Base-by-base conservation (phyloP, 2,797 vertebrate species). In the Propithecus deckenii region DNA sequence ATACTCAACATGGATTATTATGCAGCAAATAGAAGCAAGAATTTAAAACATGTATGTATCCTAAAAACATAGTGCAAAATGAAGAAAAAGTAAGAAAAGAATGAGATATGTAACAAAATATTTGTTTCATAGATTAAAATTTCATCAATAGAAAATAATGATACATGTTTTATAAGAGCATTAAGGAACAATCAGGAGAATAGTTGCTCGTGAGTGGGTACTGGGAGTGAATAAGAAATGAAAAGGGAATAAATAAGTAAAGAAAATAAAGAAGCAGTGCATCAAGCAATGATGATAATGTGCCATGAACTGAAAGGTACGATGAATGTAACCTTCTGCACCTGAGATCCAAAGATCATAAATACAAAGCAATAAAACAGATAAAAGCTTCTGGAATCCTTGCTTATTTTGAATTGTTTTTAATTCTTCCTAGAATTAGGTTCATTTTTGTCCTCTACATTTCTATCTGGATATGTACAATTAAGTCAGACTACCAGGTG, bases 401-500 rank as follows among this genome's bases (percentile, higher is more conserved):
- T 87, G 59, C 72, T 84, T 95, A 35, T 75, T 71, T 30, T 84
- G 61, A 92, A 84, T 86, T 79, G n/a, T 35, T 94, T 84, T 80
- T 81, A 61, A 80, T 52, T 86, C 32, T 65, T 91, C n/a, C 50
- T 86, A 25, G 28, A 94, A 52, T 89, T 65, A 76, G 35, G 1
- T 50, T 95, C 2, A 9, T 65, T 57, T 78, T 89, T 94, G 41
- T 86, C 25, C 30, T 86, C 50, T 80, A 30, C 4, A 48, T 89
- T 95, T 93, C 28, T 78, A 38, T 74, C 23, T 74, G n/a, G 72
- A 52, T 23, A 43, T 87, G 59, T 2, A 81, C 48, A 93, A 81
- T 91, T 80, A 88, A 93, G 28, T 67, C 67, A 86, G 50, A 63
- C 32, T 86, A 94, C 10, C 50, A 89, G 69, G 41, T 92, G 57